These are phyloP conservation scores for Potorous gilbertii DNA, from an alignment of 2,797 vertebrate species.

Conservation along the genomic window DNA sequence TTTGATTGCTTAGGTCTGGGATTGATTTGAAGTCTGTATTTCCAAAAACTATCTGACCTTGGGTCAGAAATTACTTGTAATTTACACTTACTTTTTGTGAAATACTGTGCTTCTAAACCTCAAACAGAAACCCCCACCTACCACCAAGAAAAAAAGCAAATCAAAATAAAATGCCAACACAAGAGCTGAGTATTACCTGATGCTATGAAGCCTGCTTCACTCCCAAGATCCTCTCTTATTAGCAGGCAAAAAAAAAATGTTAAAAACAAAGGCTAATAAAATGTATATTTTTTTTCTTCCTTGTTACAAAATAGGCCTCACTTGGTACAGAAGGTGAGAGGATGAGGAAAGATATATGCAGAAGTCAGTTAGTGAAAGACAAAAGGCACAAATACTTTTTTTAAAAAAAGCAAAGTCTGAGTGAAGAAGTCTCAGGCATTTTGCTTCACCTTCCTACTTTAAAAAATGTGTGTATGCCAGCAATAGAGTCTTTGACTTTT, in stretches of 20 bases:
- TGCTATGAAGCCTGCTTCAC: neutral
- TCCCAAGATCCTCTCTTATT: neutral
- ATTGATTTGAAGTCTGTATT: neutral
- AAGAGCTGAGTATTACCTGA: neutral
- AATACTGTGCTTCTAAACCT: neutral
- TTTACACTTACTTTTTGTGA: neutral
- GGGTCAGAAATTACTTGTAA: neutral
- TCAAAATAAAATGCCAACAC: neutral
- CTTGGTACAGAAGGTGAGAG: neutral
- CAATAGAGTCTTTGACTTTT: neutral
- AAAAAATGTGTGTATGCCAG: neutral
- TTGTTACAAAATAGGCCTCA: neutral
- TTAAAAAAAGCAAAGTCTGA: neutral
- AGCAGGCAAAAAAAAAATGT: neutral
- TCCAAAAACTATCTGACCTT: neutral
- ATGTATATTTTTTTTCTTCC: neutral
- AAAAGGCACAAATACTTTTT: neutral
- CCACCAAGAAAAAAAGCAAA: neutral
- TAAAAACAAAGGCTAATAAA: neutral
- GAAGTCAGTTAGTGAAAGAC: neutral
- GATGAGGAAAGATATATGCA: neutral
- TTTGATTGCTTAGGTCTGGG: neutral
- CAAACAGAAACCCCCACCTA: neutral
- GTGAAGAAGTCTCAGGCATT: neutral
- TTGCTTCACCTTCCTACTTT: neutral